A percentile compares a stretch with the other conserved stretches of the same genome.
These are phyloP conservation scores for Drosophila parthenogenetica DNA, from an alignment of 2,888 invertebrate species.

Conservation along the genomic window DNA sequence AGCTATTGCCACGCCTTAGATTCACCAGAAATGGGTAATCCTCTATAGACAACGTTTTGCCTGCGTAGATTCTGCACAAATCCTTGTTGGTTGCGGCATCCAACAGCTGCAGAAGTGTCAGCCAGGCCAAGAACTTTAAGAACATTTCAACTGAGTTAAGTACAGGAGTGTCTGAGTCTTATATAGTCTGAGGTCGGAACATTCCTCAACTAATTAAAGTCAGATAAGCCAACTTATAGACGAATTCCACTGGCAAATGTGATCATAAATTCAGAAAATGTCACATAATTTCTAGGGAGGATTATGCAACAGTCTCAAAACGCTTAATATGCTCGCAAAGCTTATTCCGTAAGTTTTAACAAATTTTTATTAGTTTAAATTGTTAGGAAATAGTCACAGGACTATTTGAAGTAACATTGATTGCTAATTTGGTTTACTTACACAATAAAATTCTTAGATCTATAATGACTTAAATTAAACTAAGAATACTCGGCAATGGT, in stretches of 20 bases:
- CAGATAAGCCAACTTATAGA: slow-evolving; percentile 42
- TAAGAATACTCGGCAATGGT: slow-evolving; percentile 44
- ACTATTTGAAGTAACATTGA: too few species aligned
- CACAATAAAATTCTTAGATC: too few species aligned
- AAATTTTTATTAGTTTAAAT: too few species aligned
- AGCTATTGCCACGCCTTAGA: slow-evolving; percentile 31
- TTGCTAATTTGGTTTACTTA: too few species aligned
- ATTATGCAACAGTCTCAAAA: too few species aligned
- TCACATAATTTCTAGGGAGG: neutral
- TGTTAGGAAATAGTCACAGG: too few species aligned
- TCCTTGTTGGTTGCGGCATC: neutral
- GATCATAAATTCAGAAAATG: neutral
- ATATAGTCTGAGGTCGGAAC: slow-evolving; percentile 28
- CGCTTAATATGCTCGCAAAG: too few species aligned
- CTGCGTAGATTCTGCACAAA: slow-evolving; percentile 49
- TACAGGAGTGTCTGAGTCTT: neutral
- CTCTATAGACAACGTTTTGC: slow-evolving; percentile 24
- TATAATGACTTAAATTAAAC: too few species aligned
- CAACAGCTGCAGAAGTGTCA: slow-evolving; percentile 26
- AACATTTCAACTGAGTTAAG: slow-evolving; percentile 24
- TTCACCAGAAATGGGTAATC: slow-evolving; percentile 59
- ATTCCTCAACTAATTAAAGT: slow-evolving; percentile 62
- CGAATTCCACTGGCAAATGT: neutral
- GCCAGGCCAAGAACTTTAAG: slow-evolving; percentile 3
- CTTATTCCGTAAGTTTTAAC: too few species aligned